Conservation (phyloP, 2,113 vertebrate genomes). For the Clarias macrocephalus region DNA sequence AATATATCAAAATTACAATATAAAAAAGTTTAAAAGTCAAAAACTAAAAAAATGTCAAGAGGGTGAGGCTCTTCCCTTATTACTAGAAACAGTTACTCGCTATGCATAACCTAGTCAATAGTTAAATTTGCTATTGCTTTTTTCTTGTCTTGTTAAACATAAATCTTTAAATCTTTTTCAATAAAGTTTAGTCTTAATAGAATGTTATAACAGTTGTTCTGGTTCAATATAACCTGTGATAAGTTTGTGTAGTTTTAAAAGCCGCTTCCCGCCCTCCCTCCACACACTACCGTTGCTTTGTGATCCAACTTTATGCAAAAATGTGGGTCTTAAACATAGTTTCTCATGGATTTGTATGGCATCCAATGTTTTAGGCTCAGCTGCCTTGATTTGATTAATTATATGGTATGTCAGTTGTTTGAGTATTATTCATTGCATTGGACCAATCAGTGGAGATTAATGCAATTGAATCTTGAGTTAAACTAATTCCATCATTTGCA, state of each 20-base stretch:
- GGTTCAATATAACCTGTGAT: conserved; percentile 99
- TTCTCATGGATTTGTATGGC: conserved; percentile 72
- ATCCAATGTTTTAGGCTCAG: conserved; percentile 68
- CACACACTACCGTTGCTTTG: conserved; percentile 80
- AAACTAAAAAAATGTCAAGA: conserved; percentile 84
- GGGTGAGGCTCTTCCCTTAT: conserved; percentile 97
- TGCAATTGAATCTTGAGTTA: conserved; percentile 71
- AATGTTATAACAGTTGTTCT: conserved; percentile 99
- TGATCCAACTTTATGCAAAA: conserved; percentile 84
- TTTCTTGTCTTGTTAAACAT: conserved; percentile 99
- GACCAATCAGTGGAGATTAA: conserved; percentile 67
- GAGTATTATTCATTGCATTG: conserved; percentile 77
- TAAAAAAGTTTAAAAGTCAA: conserved; percentile 89
- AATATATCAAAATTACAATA: conserved; percentile 96
- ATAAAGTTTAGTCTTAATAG: conserved; percentile 99
- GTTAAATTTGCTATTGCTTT: conserved; percentile 99
- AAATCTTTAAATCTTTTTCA: conserved; percentile 98
- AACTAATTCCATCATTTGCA: conserved; percentile 71
- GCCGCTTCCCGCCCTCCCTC: conserved; percentile 81
- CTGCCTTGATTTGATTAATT: conserved; percentile 65
- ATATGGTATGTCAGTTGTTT: conserved; percentile 68
- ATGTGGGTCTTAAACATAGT: conserved; percentile 79
- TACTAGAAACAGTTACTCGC: conserved; percentile 99
- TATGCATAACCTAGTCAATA: conserved; percentile 99
- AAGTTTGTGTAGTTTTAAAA: conserved; percentile 98